Base-by-base conservation (phyloP, 2,797 vertebrate genomes). In the Poeciliopsis infans region DNA sequence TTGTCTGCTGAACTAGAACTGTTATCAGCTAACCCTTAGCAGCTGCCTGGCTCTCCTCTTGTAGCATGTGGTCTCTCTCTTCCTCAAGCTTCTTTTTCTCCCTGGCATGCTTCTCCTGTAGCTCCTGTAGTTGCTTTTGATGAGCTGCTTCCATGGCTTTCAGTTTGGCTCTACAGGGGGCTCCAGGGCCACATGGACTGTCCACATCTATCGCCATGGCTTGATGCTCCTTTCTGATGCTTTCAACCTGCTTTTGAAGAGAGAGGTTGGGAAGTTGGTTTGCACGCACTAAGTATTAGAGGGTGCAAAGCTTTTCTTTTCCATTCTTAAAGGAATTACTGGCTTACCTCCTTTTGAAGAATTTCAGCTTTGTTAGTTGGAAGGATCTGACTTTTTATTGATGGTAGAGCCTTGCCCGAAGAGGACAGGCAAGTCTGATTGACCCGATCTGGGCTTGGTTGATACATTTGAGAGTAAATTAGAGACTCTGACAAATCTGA, bases 121-220 rank as follows among this genome's bases (percentile, higher is more conserved):
- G 90, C 88, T 97, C 96, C 74, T 94, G 94, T 92, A 98, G 95
- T 78, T 94, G 95, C 85, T 95, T 96, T 74, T 85, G 92, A 92
- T 99, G 97, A 4, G 96, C 96, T 5, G 82, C 90, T 89, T 97
- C 97, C 96, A 99, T 96, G 80, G 96, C 95, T 0, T 97, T 96
- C 82, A 99, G 94, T 89, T 92, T 96, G 86, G 94, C 95, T 82
- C 96, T 94, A 0, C 98, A 99, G 0, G 96, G 91, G 23, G 95
- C 92, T 18, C 79, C 77, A 1, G 94, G 93, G 39, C 95, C 94
- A 53, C 95, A 96, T 0, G 92, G 90, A 77, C 92, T 91, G 31
- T 87, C 86, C 73, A 86, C 79, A 51, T 85, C 86, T 33, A 83
- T 81, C 41, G 75, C 79, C 76, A 88, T 78, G 33, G 73, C 64